phyloP scores from a whole-genome alignment of 2,888 invertebrate species.

The Synergus laeviventris region DNA sequence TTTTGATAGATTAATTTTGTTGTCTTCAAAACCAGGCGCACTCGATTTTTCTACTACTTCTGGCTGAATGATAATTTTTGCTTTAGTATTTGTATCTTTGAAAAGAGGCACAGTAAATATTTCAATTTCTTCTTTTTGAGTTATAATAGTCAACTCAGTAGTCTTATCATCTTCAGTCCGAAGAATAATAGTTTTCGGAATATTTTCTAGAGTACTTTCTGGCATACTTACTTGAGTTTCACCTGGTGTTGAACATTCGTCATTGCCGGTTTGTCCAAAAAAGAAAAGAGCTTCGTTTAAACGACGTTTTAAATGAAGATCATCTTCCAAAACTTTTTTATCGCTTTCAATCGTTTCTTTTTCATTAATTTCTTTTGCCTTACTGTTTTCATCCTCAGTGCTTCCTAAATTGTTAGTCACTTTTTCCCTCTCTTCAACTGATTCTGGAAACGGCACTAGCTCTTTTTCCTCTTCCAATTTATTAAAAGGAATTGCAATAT shows the following conservation, averaged over 20 bases:
- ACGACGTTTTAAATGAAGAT: neutral
- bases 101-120: neutral
- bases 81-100: neutral
- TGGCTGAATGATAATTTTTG: neutral
- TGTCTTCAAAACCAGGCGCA: neutral
- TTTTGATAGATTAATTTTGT: neutral
- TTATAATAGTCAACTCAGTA: neutral
- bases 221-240: neutral
- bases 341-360: neutral
- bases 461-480: neutral
- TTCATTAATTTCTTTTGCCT: neutral
- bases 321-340: neutral
- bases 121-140: neutral
- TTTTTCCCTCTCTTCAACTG: neutral
- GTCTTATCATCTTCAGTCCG: neutral
- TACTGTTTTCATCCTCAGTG: neutral
- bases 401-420: neutral
- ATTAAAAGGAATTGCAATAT: neutral
- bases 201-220: neutral
- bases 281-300: constrained; percentile 13
- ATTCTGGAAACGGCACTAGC: neutral
- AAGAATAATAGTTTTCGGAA: neutral
- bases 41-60: neutral
- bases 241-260: neutral
- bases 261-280: neutral